Conservation (phyloP, 2,113 vertebrate species). For the Coptodon bakossiorum region DNA sequence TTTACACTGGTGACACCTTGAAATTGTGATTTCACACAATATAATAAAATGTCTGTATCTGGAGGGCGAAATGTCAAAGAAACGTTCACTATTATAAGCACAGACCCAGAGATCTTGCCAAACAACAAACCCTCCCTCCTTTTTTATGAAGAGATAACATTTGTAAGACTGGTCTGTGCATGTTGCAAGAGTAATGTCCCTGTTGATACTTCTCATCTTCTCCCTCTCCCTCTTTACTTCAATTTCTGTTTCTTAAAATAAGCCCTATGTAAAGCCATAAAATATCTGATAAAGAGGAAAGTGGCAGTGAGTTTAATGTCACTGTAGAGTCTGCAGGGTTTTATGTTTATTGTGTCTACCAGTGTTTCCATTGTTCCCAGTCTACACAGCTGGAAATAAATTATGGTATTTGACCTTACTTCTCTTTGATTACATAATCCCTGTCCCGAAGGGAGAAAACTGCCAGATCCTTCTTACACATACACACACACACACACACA, state of each 20-base stretch:
- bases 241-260: not conserved
- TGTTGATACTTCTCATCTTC: not conserved
- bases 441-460: conserved; percentile 27
- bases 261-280: not conserved
- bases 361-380: conserved; percentile 37
- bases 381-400: not conserved
- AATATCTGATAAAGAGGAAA: not conserved
- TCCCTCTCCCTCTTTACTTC: not conserved
- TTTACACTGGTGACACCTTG: not conserved
- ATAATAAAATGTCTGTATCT: not conserved
- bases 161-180: not conserved
- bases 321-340: not conserved
- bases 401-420: conserved; percentile 16
- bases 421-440: conserved; percentile 46
- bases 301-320: not conserved
- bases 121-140: not conserved
- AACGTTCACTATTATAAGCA: not conserved
- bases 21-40: not conserved
- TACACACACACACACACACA: not conserved
- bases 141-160: not conserved
- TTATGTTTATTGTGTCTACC: not conserved
- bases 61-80: not conserved
- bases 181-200: conserved; percentile 13
- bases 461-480: conserved; percentile 22
- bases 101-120: not conserved